Evolutionary conservation across 1,140 invertebrate genomes (phyloP).

Genomic region (Papilio polytes): DNA sequence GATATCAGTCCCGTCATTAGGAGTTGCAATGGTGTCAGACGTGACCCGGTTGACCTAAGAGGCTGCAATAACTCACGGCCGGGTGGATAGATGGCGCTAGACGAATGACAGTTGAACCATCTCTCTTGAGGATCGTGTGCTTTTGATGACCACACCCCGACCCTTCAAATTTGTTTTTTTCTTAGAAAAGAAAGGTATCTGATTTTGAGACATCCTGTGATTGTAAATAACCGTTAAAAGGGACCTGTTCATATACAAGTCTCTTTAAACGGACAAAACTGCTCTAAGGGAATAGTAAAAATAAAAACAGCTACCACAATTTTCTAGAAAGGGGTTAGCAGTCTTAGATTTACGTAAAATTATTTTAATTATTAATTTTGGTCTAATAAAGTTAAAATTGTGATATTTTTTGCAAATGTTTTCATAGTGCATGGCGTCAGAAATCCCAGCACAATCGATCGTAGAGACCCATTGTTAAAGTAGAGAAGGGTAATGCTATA

Average conservation of each 20-base stretch:
- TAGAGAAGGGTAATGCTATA: constrained; percentile 11
- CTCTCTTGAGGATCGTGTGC: background rate
- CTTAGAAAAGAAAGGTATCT: background rate
- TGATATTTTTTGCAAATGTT: background rate
- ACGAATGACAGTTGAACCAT: constrained; percentile 10
- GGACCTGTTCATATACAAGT: background rate
- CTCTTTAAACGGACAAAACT: too few species aligned
- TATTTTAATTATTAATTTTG: too few species aligned
- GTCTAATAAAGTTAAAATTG: too few species aligned
- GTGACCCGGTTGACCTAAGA: constrained; percentile 45
- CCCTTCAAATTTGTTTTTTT: background rate
- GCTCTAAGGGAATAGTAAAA: too few species aligned
- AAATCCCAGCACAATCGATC: constrained; percentile 7
- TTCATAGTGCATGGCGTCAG: background rate
- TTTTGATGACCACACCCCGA: background rate
- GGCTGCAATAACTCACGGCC: constrained; percentile 32
- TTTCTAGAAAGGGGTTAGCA: too few species aligned
- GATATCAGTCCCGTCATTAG: constrained; percentile 47
- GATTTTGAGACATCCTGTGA: background rate
- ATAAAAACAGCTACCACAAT: too few species aligned
- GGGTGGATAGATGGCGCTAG: background rate
- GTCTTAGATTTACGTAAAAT: too few species aligned
- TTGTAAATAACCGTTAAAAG: too few species aligned
- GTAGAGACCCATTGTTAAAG: background rate
- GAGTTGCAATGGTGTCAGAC: constrained; percentile 45